phyloP scores from a whole-genome alignment of 2,113 vertebrate species.

The Catharus fuscescens region DNA sequence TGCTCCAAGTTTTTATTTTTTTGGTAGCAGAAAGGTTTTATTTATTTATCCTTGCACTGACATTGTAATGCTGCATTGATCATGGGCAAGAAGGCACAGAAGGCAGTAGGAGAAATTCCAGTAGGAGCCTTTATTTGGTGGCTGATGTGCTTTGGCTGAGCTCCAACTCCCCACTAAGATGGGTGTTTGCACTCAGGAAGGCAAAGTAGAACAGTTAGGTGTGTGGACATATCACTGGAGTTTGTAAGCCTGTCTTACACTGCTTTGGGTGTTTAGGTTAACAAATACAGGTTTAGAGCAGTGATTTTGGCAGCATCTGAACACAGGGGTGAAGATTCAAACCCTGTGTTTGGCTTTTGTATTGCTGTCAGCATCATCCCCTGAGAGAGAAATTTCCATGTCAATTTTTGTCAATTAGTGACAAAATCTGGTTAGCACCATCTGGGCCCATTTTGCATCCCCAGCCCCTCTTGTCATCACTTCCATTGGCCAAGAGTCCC shows the following conservation, averaged over 20 bases:
- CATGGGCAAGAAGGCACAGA: background rate
- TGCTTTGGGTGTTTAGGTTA: background rate
- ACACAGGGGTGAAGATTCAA: background rate
- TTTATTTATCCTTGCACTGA: background rate
- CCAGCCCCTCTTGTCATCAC: background rate
- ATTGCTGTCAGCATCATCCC: background rate
- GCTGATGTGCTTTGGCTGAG: background rate
- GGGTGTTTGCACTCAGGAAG: background rate
- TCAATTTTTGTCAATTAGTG: background rate
- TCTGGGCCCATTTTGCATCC: constrained; percentile 17
- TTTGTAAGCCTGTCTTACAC: background rate
- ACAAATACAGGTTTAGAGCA: background rate
- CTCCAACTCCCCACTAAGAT: background rate
- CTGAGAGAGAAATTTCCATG: background rate
- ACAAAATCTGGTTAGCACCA: constrained; percentile 3
- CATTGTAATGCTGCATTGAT: background rate
- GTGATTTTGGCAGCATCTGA: background rate
- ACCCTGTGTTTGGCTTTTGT: background rate
- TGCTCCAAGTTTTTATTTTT: background rate
- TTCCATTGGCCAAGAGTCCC: background rate
- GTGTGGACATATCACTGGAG: background rate
- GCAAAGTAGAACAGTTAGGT: background rate
- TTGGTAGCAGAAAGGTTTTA: background rate
- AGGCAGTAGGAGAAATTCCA: background rate
- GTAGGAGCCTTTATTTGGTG: background rate